Base-by-base conservation (phyloP, 2,113 vertebrate species). In the Aegotheles bennettii region DNA sequence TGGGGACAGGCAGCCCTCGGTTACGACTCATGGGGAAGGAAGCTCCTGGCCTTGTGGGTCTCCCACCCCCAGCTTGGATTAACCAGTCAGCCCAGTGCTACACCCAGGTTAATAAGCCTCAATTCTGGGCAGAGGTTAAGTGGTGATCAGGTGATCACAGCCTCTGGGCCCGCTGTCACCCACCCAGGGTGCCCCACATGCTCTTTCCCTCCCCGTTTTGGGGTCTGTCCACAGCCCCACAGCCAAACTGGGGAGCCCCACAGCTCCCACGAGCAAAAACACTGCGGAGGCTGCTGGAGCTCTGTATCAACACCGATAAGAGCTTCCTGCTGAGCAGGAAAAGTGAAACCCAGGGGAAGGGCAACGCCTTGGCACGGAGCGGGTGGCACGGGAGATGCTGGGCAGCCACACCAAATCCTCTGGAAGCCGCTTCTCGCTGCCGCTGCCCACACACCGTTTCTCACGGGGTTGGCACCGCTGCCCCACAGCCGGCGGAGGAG, bases 291-390 rank as follows among this genome's bases (percentile, higher is more conserved):
- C 54, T 56, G 31, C 33, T 56, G 33, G 53, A 56, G 17, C 53
- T 54, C 53, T 29, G 10, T 33, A 56, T 33, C 53, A 56, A 56
- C 7, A 31, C 65, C 64, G 96, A 90, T 87, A 94, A 83, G 61
- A 61, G 81, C 20, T 35, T 84, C 93, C 74, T 74, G 95, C 91
- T 33, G 84, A 95, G 86, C 96, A 95, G 94, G 94, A 95, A 94
- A 90, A 86, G 93, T 92, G 86, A 96, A 91, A 92, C 18, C 84
- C 60, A 69, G 64, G 60, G 95, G 59, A 69, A 45, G 0, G 76
- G 59, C 23, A 43, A 88, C 28, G 5, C 93, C 96, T 85, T 0
- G 7, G 3, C 6, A 1, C 1, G 1, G 47, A 45, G 57, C 28
- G 0, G n/a, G 51, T 60, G 48, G 18, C 63, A 53, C 1, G 0